Base-by-base conservation (phyloP, 2,888 invertebrate species). In the Spicauda simplicius region DNA sequence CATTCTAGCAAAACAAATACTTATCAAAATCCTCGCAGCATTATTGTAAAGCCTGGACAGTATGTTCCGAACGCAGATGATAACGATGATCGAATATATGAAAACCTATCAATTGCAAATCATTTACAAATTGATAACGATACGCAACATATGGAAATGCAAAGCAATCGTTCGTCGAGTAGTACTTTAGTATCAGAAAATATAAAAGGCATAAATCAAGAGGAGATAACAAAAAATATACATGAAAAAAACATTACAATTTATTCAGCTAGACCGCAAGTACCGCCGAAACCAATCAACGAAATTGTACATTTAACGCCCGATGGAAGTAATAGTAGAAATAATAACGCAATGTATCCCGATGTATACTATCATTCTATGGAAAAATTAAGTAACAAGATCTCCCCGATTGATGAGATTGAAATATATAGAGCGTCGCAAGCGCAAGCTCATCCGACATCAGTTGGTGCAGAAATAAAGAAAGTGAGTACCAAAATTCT, bases 381-480 rank as follows among this genome's bases (percentile, higher is more conserved):
- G 72, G 91, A 92, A 69, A 88, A 90, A 74, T 68, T 88, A 19
- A 72, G 76, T 1, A 84, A 89, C 73, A 86, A 86, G 77, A 82
- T 87, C 77, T 77, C 83, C 6, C 78, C 83, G 0, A 70, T 85
- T 8, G 84, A 90, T 65, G 84, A 90, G 79, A 82, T 87, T 64
- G 83, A 87, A 78, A 85, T 87, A 68, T 88, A 86, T 62, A 85
- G 76, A 79, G 87, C 86, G 25, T 83, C 86, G n/a, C 84, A 84
- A 75, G 76, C 77, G 12, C 83, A 82, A 72, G 74, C 76, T 0
- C 74, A 84, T 64, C 91, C 90, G 7, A 82, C 86, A 14, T 88
- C 93, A 7, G 93, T 93, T 11, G 90, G 93, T 14, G 93, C 93
- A 18, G 91, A 93, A 81, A 92, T 93, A 71, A 93, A 92, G 77